These are phyloP conservation scores for Blastobasis adustella DNA, from an alignment of 2,888 invertebrate species.

Conservation along the genomic window DNA sequence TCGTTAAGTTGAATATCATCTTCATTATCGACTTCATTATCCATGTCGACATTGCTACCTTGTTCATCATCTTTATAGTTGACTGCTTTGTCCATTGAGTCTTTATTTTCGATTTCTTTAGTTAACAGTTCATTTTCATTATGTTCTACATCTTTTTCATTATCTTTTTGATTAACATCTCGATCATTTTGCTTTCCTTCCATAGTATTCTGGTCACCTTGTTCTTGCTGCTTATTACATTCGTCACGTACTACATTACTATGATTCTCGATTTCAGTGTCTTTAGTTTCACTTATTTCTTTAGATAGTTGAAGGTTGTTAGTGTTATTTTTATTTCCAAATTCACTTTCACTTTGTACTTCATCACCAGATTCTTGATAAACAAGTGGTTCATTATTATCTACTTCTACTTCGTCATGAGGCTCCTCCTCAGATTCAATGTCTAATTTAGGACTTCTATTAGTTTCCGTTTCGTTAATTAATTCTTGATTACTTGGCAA, in stretches of 20 bases:
- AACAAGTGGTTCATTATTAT: no score
- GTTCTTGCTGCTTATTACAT: no score
- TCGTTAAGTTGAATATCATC: neutral
- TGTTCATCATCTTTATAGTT: no score
- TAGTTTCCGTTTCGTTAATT: no score
- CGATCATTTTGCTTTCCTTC: neutral
- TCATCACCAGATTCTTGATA: no score
- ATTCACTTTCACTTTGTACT: neutral
- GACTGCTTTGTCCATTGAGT: no score
- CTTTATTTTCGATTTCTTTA: neutral
- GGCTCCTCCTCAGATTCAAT: no score
- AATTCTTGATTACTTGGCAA: no score
- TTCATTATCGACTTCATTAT: neutral
- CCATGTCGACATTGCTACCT: neutral
- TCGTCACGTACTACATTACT: neutral
- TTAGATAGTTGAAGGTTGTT: no score
- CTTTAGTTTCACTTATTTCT: neutral
- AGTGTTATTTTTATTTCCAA: neutral
- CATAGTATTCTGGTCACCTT: no score
- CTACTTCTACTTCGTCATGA: no score
- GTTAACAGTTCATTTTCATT: neutral
- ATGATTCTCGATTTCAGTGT: neutral
- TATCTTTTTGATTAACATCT: neutral
- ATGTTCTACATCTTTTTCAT: conserved; percentile 1
- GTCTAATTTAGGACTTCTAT: no score